Percentiles rank a stretch among this genome's conserved stretches.
phyloP scores from a whole-genome alignment of 2,797 vertebrate species.

The Triplophysa yarkandensis region DNA sequence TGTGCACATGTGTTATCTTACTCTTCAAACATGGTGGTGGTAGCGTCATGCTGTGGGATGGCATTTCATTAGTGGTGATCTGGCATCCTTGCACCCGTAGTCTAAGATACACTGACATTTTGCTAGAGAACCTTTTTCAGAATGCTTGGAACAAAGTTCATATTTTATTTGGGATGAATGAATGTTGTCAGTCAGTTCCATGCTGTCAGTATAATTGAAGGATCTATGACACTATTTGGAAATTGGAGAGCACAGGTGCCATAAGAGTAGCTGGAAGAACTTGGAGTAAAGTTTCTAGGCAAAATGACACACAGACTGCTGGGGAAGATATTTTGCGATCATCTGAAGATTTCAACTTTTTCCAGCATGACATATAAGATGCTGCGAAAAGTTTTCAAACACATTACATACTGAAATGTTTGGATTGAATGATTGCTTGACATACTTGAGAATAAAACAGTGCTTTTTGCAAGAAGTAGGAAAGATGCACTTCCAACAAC shows the following conservation, averaged over 20 bases:
- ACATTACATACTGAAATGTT: no score
- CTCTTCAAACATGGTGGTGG: neutral
- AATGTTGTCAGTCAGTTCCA: neutral
- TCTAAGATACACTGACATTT: conserved; percentile 19
- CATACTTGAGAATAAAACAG: no score
- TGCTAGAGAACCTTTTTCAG: conserved; percentile 5
- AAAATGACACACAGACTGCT: neutral
- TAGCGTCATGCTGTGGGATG: conserved; percentile 1
- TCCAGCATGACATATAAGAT: no score
- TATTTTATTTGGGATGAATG: conserved; percentile 6
- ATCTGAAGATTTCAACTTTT: neutral
- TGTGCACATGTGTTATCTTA: neutral
- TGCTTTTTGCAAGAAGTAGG: no score
- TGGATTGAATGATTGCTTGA: neutral
- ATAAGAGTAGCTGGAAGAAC: neutral
- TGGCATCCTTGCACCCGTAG: neutral
- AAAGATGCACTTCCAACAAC: no score
- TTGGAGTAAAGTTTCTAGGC: neutral
- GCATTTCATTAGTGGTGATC: conserved; percentile 6
- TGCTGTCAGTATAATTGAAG: neutral
- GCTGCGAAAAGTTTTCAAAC: neutral
- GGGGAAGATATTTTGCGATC: neutral
- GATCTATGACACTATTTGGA: conserved; percentile 14
- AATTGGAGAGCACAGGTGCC: conserved; percentile 5
- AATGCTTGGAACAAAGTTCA: neutral